Base-by-base conservation (phyloP, 2,797 vertebrate genomes). In the Eutrigla gurnardus region DNA sequence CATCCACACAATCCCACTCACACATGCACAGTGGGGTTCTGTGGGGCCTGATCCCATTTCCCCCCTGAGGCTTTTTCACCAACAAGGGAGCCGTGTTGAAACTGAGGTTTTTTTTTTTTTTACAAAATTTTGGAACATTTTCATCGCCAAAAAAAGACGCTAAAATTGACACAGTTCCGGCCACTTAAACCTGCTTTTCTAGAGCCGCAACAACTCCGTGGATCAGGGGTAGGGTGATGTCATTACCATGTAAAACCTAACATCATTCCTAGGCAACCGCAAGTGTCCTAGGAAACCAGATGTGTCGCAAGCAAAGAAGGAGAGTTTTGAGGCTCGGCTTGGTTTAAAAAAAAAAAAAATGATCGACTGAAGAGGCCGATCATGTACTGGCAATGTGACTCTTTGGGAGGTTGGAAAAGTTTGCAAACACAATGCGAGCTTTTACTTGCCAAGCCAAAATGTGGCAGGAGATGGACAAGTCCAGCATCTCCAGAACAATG, bases 271-370 rank as follows among this genome's bases (percentile, higher is more conserved):
- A 77, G 81, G 85, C 86, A 88, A 88, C 88, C 86, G 75, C 83
- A 89, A 88, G 83, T 87, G 82, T 89, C 86, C 86, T 77, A 77
- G 75, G 86, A 84, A 91, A 87, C 83, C 86, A 90, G 82, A 90
- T 88, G 82, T 89, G 81, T 67, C 46, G 35, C 33, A 55, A 58
- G 55, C 64, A 47, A 25, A 65, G 59, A 63, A 78, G 69, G 45
- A 50, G 80, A 86, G 60, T 78, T 78, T 55, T 54, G 49, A 65
- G 70, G n/a, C 75, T 75, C 18, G 4, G 58, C 71, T 86, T 62
- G 8, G 63, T 71, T 4, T 13, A 77, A 52, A 25, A 25, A 25
- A 25, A 2, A 25, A 25, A 25, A n/a, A n/a, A 59, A 58, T n/a
- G 7, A 61, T 49, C 35, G n/a, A 10, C 52, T 68, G 55, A 67